These are phyloP conservation scores for Macaca nemestrina DNA, from an alignment of 2,113 vertebrate genomes.

Conservation along the genomic window DNA sequence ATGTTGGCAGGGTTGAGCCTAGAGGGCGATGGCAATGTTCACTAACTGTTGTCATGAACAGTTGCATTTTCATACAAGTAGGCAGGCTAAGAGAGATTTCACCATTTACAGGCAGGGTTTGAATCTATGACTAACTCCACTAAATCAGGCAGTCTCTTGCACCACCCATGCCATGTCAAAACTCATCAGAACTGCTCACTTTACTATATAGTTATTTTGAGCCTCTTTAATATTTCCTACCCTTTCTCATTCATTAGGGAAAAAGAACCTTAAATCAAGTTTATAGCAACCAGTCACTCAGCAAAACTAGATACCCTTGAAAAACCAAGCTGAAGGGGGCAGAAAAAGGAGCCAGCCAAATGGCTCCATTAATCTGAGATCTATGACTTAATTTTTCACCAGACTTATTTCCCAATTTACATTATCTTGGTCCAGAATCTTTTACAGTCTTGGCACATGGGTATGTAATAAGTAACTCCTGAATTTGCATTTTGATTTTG, in stretches of 20 bases:
- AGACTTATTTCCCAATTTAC: neutral
- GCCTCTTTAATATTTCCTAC: neutral
- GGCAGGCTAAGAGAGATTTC: neutral
- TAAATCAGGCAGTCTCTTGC: neutral
- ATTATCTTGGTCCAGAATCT: neutral
- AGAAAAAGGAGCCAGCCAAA: neutral
- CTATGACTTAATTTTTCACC: neutral
- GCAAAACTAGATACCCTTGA: slow-evolving; percentile 24
- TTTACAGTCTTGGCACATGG: neutral
- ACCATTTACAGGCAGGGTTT: neutral
- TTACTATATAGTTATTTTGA: neutral
- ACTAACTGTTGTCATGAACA: neutral
- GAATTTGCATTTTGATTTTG: neutral
- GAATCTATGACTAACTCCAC: neutral
- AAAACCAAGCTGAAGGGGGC: neutral
- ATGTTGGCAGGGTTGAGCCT: neutral
- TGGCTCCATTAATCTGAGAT: neutral
- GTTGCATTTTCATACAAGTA: neutral
- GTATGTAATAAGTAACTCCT: neutral
- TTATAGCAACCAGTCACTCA: neutral
- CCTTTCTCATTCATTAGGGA: neutral
- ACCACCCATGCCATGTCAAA: neutral
- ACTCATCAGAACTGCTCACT: neutral
- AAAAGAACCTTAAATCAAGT: neutral
- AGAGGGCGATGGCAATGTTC: neutral